Evolutionary conservation across 2,113 vertebrate species (phyloP).

Genomic region (Oreochromis spilurus): DNA sequence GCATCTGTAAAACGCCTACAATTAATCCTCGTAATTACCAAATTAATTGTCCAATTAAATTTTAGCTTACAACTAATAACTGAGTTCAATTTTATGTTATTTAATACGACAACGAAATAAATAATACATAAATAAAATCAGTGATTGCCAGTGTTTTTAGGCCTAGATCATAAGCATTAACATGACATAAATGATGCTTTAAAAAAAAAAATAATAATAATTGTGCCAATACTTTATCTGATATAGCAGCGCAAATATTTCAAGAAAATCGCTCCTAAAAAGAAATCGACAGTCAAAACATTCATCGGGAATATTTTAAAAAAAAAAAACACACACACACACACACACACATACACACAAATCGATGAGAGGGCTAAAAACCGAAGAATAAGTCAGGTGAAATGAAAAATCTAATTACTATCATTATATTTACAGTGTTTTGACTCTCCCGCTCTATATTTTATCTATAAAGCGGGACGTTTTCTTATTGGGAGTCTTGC

Average conservation of each 20-base stretch:
- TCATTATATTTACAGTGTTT: not conserved
- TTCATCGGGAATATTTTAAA: not conserved
- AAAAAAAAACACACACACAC: not conserved
- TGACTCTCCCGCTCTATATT: not conserved
- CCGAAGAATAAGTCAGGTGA: not conserved
- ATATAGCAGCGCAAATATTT: not conserved
- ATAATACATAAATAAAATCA: not conserved
- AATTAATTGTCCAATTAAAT: not conserved
- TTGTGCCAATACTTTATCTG: not conserved
- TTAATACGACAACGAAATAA: not conserved
- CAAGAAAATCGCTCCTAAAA: not conserved
- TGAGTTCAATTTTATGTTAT: not conserved
- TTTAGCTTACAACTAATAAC: not conserved
- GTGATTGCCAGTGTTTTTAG: not conserved
- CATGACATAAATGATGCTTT: not conserved
- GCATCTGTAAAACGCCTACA: not conserved
- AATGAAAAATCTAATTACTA: not conserved
- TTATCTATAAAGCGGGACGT: not conserved
- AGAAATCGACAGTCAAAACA: not conserved
- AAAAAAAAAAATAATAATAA: not conserved
- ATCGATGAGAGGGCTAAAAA: not conserved
- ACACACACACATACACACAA: not conserved
- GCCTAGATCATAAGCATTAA: not conserved
- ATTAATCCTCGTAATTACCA: not conserved
- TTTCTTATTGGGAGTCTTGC: not conserved